phyloP scores from a whole-genome alignment of 2,113 vertebrate species.

The Prietella phreatophila region DNA sequence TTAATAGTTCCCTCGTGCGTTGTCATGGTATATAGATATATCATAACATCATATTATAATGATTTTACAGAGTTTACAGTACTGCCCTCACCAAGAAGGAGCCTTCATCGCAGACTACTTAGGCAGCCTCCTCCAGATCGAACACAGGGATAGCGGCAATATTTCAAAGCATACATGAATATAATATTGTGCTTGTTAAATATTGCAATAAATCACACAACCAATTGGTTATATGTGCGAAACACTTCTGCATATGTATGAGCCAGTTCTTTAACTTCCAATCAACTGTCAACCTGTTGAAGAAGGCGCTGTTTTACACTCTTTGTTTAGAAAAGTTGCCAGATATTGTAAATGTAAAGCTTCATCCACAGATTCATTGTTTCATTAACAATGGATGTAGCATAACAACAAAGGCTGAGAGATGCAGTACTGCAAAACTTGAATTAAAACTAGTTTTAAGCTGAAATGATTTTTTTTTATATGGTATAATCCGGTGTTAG shows the following conservation, averaged over 20 bases:
- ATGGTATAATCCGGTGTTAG: not conserved
- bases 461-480: not conserved
- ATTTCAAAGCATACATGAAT: conserved; percentile 12
- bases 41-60: not conserved
- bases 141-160: conserved; percentile 10
- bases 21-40: not conserved
- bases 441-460: not conserved
- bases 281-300: not conserved
- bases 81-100: not conserved
- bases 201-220: conserved; percentile 10
- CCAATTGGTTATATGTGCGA: conserved; percentile 3
- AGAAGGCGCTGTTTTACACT: not conserved
- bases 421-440: conserved; percentile 13
- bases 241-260: not conserved
- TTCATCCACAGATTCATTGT: not conserved
- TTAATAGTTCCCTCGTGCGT: not conserved
- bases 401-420: not conserved
- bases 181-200: conserved; percentile 31
- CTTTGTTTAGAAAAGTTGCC: not conserved
- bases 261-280: not conserved
- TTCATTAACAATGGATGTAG: not conserved
- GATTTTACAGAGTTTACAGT: not conserved
- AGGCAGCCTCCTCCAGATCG: not conserved
- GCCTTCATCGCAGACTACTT: not conserved
- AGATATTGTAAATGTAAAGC: not conserved